These are phyloP conservation scores for Coregonus clupeaformis DNA, from an alignment of 2,113 vertebrate genomes.

Conservation along the genomic window DNA sequence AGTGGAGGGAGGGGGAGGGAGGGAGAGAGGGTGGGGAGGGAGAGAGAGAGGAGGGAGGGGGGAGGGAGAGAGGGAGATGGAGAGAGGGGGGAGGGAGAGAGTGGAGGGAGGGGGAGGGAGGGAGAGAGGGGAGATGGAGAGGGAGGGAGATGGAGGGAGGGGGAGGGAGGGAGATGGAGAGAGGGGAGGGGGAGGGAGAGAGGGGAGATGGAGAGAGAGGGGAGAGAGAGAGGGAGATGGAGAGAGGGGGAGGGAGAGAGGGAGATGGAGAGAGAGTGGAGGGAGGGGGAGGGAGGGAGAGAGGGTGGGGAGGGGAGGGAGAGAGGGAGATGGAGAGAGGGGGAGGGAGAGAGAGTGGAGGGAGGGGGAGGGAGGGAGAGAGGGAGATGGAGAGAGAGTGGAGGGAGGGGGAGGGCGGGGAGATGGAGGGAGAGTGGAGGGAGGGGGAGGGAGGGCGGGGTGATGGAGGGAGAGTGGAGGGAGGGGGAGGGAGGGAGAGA, in stretches of 20 bases:
- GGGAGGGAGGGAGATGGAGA: background rate
- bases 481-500: no score
- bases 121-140: background rate
- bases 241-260: background rate
- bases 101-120: background rate
- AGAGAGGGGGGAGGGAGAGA: background rate
- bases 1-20: constrained; percentile 1
- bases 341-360: background rate
- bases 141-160: background rate
- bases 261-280: background rate
- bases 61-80: constrained; percentile 29
- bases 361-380: background rate
- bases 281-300: background rate
- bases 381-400: background rate
- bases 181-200: background rate
- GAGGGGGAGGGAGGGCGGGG: background rate
- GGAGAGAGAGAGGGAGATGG: background rate
- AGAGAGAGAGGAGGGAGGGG: constrained; percentile 29
- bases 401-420: no score
- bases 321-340: background rate
- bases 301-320: no score
- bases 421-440: background rate
- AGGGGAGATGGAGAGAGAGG: no score
- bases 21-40: constrained; percentile 18
- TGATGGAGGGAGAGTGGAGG: background rate